These are phyloP conservation scores for Cyclura pinguis DNA, from an alignment of 2,797 vertebrate genomes.

Conservation along the genomic window DNA sequence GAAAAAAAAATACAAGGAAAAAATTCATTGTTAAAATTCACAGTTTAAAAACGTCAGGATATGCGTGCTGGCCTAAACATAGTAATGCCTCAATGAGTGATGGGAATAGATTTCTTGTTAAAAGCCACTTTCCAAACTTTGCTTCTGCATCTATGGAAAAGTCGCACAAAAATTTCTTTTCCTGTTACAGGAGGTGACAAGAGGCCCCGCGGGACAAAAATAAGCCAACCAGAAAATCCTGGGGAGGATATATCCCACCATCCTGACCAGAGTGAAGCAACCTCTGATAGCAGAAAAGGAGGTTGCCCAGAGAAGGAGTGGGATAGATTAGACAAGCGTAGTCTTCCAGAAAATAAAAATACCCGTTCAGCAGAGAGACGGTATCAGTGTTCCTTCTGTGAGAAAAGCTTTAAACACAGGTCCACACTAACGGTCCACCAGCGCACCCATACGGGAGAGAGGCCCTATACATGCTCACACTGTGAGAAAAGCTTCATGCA, in stretches of 20 bases:
- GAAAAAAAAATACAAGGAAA: too few relatives aligned
- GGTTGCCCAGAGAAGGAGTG: neutral
- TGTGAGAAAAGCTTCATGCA: slow-evolving; percentile 20
- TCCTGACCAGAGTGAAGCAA: too few relatives aligned
- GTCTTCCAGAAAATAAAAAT: neutral
- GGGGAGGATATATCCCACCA: neutral
- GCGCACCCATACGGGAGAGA: neutral
- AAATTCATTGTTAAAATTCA: too few relatives aligned
- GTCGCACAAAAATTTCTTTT: neutral
- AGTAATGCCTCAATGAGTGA: too few relatives aligned
- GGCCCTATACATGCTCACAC: neutral
- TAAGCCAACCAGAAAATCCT: neutral
- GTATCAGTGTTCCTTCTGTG: neutral
- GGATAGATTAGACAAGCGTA: too few relatives aligned
- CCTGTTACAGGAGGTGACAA: neutral
- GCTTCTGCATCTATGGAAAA: too few relatives aligned
- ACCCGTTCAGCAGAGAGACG: neutral
- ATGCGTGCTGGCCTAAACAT: too few relatives aligned
- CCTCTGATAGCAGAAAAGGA: neutral
- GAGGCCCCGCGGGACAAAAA: neutral
- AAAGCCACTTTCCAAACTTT: too few relatives aligned
- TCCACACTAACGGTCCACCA: neutral
- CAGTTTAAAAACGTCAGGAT: too few relatives aligned
- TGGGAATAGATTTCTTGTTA: too few relatives aligned
- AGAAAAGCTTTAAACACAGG: neutral